phyloP scores from a whole-genome alignment of 2,797 vertebrate species.

The Notoglanidium macrostoma region DNA sequence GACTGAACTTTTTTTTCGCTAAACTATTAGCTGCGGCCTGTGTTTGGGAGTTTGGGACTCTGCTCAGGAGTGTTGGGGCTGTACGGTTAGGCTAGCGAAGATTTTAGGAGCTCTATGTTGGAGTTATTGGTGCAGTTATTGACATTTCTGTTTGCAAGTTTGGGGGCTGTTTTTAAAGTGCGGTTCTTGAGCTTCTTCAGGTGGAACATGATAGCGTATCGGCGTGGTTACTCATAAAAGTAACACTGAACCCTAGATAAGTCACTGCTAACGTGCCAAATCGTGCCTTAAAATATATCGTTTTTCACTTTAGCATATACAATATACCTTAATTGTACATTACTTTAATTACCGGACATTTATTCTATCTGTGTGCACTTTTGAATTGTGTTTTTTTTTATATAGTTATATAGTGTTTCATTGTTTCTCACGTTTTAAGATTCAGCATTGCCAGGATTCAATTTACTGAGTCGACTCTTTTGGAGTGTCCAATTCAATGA shows the following conservation, averaged over 20 bases:
- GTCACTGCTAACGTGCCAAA: neutral
- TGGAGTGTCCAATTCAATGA: neutral
- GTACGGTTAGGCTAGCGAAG: conserved; percentile 31
- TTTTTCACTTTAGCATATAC: neutral
- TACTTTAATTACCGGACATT: neutral
- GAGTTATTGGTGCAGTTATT: neutral
- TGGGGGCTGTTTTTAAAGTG: too few relatives aligned
- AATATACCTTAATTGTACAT: neutral
- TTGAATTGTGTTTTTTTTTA: neutral
- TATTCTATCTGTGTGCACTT: neutral
- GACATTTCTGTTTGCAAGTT: neutral
- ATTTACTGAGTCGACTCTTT: neutral
- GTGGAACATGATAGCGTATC: neutral
- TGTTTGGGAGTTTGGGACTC: conserved; percentile 4
- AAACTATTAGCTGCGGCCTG: conserved; percentile 47
- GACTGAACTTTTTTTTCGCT: conserved; percentile 54
- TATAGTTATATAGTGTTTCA: neutral
- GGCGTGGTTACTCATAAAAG: neutral
- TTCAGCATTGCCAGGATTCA: neutral
- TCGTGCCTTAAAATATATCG: neutral
- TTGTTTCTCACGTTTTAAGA: neutral
- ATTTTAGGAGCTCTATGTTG: neutral
- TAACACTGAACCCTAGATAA: neutral
- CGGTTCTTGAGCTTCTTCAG: neutral
- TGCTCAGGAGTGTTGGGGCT: conserved; percentile 49